Evolutionary conservation across 2,797 vertebrate genomes (phyloP), one percentile per base, ranked within the genome.

Genomic region (Microcaecilia unicolor): DNA sequence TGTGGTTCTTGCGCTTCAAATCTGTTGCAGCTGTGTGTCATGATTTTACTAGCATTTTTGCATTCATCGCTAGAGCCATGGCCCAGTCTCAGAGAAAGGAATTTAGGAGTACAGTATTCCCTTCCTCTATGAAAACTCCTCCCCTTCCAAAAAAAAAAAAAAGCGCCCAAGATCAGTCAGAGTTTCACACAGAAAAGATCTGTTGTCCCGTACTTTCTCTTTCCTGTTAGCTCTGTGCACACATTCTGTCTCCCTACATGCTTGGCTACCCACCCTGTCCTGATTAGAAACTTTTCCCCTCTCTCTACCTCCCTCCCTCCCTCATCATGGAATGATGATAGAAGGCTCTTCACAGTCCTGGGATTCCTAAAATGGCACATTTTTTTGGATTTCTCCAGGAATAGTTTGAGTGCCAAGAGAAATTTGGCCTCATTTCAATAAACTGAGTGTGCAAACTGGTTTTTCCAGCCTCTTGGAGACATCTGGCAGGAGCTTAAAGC

Each of bases 401-500:
- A 67, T 72, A 72, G 56, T 56, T 63, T 60, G 43, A 61, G 65
- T 58, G 41, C 58, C 34, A 50, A 15, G 41, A 47, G 28, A 54
- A 64, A 61, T 49, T 58, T 61, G 68, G 56, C 50, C 47, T 26
- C 58, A 35, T 33, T 29, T 24, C 51, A 40, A 42, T 52, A 7
- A 25, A 6, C 38, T 20, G 25, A 37, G 53, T 53, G 26, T 59
- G 46, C 64, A 31, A 37, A 70, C 70, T 61, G 62, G 70, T 68
- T 73, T 66, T 73, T 68, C 67, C 58, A 68, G 70, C 60, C n/a
- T n/a, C n/a, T n/a, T 7, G 6, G 51, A 70, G 64, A 61, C 67
- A 70, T 68, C 67, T 70, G 67, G 70, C 48, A 62, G 51, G 59
- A 49, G 46, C 62, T 70, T 73, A 64, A 72, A 70, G 67, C 57